Base-by-base conservation (phyloP, 2,113 vertebrate genomes). In the Marcusenius ussheri region DNA sequence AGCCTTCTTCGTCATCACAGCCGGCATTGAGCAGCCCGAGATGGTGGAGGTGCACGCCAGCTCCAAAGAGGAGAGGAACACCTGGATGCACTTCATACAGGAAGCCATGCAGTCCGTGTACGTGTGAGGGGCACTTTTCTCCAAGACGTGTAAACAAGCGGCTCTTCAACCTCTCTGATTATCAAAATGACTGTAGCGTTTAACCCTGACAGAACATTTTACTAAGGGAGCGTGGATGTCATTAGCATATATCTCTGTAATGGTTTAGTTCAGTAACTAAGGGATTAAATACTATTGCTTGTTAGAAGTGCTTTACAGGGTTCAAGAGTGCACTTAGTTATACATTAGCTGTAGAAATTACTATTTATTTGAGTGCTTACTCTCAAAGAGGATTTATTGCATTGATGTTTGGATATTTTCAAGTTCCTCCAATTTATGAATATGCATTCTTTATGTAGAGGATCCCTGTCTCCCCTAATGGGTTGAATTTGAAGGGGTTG, bases 31-130 rank as follows among this genome's bases (percentile, higher is more conserved):
- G 74, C 95, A 94, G 77, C 98, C 98, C 0, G 98, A 99, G 94
- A 98, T 99, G 97, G 97, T 98, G 89, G 97, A 99, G 87, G 97
- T 98, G 24, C 95, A 97, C 0, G 96, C 97, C 87, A 96, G 95
- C 94, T 97, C 97, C 92, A 98, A 96, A 74, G 97, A 98, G 50
- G 98, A 99, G 90, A 96, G 98, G 0, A 98, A 97, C 24, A 95
- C 96, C 74, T 99, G 98, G 98, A 98, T 97, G 74, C 96, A 96
- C 77, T 94, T 95, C 89, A 97, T 99, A 74, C 97, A 98, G 91
- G 96, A 97, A 6, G 96, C 97, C 0, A 96, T 97, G 93, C 95
- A 95, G 90, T 96, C 95, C 87, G 97, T 97, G 98, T 99, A 91
- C 96, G 97, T 83, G 0, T 19, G 17, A 21, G 19, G n/a, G 27